A percentile compares a stretch with the other conserved stretches of the same genome.
Conservation (phyloP, 2,113 vertebrate genomes). For the Arvicanthis niloticus region DNA sequence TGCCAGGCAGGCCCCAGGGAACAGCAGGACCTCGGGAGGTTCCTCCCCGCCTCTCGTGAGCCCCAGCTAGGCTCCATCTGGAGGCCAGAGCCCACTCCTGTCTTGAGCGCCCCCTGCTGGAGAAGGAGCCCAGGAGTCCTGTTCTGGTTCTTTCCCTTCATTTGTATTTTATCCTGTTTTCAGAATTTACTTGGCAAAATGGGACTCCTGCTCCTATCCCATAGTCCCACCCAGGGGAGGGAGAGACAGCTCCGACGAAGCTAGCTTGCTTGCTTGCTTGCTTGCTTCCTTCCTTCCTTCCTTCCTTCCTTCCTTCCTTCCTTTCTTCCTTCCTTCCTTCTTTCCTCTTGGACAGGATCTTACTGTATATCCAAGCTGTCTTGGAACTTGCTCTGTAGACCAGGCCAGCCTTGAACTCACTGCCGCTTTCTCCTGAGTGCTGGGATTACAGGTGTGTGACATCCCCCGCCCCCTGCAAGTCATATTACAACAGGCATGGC, state of each 20-base stretch:
- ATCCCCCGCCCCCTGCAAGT: not conserved
- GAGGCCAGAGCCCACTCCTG: not conserved
- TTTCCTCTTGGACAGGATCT: not conserved
- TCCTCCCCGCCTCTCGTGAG: not conserved
- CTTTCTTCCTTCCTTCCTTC: too few relatives aligned
- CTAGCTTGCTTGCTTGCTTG: too few relatives aligned
- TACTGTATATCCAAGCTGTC: too few relatives aligned
- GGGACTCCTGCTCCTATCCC: not conserved
- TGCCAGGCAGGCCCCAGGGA: not conserved
- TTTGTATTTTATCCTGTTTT: not conserved
- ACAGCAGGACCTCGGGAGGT: not conserved
- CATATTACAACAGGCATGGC: not conserved
- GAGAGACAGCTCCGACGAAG: not conserved
- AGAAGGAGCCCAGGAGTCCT: not conserved
- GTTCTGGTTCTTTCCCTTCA: not conserved
- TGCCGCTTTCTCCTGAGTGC: not conserved
- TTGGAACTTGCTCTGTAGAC: not conserved
- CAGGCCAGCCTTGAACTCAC: not conserved
- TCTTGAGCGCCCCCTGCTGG: constrained; percentile 73
- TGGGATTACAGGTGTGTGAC: not conserved
- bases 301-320: too few relatives aligned
- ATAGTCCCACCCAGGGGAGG: not conserved
- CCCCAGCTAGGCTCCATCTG: constrained; percentile 57
- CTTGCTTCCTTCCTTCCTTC: too few relatives aligned
- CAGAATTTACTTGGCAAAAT: not conserved